A percentile compares a stretch with the other conserved stretches of the same genome.
These are phyloP conservation scores for Aricia agestis DNA, from an alignment of 1,140 invertebrate species.

Conservation along the genomic window DNA sequence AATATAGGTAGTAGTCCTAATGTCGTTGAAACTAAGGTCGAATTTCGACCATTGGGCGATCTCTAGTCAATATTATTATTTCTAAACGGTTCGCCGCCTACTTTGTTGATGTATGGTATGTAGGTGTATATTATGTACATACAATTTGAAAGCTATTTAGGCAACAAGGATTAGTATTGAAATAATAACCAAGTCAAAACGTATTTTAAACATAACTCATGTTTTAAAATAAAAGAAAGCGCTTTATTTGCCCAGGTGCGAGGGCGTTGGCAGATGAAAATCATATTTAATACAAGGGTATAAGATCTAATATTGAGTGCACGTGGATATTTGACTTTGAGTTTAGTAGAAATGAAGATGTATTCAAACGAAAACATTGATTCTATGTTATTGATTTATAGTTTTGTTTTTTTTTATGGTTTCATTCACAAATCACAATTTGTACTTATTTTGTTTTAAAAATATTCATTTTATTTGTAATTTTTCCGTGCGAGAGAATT, in stretches of 20 bases:
- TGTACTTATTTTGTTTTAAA: neutral
- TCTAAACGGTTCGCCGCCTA: neutral
- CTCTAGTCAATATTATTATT: too few relatives aligned
- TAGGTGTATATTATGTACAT: neutral
- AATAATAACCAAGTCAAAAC: slow-evolving; percentile 2
- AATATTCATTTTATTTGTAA: neutral
- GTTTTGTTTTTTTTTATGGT: neutral
- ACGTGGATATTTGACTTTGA: neutral
- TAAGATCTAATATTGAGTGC: neutral
- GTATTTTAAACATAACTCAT: neutral
- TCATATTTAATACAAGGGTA: neutral
- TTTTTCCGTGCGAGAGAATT: neutral
- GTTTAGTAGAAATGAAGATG: slow-evolving; percentile 13
- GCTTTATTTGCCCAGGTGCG: slow-evolving; percentile 6
- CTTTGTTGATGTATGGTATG: neutral
- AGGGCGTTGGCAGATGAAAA: neutral
- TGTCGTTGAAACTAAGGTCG: too few relatives aligned
- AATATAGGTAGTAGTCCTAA: too few relatives aligned
- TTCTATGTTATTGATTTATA: too few relatives aligned
- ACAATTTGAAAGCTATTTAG: neutral
- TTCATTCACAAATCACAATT: neutral
- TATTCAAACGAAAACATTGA: neutral
- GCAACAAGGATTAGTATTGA: neutral
- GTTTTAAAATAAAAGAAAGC: slow-evolving; percentile 14
- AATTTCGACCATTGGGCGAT: too few relatives aligned